Evolutionary conservation across 2,113 vertebrate genomes (phyloP).

Genomic region (Clinocottus analis): DNA sequence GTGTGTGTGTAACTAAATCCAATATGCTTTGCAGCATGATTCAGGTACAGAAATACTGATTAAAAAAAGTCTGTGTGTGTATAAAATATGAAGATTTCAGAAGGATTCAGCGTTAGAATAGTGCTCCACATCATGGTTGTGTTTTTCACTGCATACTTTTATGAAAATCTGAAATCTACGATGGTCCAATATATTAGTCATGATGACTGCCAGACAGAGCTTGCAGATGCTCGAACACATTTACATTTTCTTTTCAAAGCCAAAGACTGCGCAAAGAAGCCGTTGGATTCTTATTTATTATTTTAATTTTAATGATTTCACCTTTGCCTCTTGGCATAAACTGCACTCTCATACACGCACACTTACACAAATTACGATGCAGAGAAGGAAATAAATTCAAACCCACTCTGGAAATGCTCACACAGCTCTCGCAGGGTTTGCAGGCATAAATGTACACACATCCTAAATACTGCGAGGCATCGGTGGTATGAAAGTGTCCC

Average conservation of each 20-base stretch:
- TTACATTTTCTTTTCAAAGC: background rate
- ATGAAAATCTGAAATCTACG: background rate
- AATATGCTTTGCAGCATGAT: conserved; percentile 16
- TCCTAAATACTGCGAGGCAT: background rate
- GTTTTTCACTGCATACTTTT: background rate
- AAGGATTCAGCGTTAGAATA: background rate
- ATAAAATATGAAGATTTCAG: background rate
- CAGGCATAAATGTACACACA: conserved; percentile 30
- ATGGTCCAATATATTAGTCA: background rate
- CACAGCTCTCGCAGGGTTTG: background rate
- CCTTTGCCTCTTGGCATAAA: conserved; percentile 9
- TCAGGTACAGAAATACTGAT: conserved; percentile 9
- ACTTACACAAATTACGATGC: conserved; percentile 23
- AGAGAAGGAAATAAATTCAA: conserved; percentile 21
- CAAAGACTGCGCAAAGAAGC: background rate
- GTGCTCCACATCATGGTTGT: background rate
- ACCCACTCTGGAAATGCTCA: conserved; percentile 27
- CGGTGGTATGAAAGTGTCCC: background rate
- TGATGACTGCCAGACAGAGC: background rate
- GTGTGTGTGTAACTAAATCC: background rate
- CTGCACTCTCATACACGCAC: background rate
- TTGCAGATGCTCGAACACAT: background rate
- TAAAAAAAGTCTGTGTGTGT: background rate
- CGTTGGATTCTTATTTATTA: too few relatives aligned
- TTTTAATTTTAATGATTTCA: conserved; percentile 13